Base-by-base conservation (phyloP, 2,113 vertebrate genomes). In the Python bivittatus region DNA sequence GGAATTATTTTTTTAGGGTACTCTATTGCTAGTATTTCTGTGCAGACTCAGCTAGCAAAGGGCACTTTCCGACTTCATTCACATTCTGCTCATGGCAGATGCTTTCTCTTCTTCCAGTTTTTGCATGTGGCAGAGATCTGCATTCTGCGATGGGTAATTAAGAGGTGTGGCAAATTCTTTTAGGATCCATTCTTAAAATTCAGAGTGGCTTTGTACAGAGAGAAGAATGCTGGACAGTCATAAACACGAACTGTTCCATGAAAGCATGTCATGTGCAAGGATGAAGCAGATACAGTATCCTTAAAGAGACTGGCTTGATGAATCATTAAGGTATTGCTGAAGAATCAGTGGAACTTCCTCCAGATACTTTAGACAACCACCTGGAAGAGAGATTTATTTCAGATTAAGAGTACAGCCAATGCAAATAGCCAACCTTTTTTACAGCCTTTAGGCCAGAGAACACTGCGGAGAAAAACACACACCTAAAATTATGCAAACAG, bases 31-130 rank as follows among this genome's bases (percentile, higher is more conserved):
- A 22, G 33, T 38, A 22, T 79, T 79, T 79, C 33, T 79, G 9
- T 79, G 17, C 17, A 9, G 6, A 20, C 72, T 79, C 33, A 79
- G 4, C 72, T 22, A 8, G 33, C 72, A 53, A 92, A 53, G 25
- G 13, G 23, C n/a, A 54, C 72, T 57, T n/a, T 53, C 27, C 11
- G n/a, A 60, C 33, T n/a, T 84, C 72, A 85, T 68, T 6, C 56
- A 91, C 72, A 90, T 13, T 33, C 86, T 72, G 44, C 44, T 89
- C 61, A 86, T 44, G 54, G 88, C 86, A 89, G 91, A 83, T 90
- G 91, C 84, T 60, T 89, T 56, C 7, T 8, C 87, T 89, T n/a
- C 84, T 60, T 3, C 11, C 48, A 7, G n/a, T 6, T 60, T 92
- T 83, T 61, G 42, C 23, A 38, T 13, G 64, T 25, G 56, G 84